Evolutionary conservation across 2,797 vertebrate species (phyloP), one percentile per base, ranked within the genome.

Genomic region (Takifugu rubripes): DNA sequence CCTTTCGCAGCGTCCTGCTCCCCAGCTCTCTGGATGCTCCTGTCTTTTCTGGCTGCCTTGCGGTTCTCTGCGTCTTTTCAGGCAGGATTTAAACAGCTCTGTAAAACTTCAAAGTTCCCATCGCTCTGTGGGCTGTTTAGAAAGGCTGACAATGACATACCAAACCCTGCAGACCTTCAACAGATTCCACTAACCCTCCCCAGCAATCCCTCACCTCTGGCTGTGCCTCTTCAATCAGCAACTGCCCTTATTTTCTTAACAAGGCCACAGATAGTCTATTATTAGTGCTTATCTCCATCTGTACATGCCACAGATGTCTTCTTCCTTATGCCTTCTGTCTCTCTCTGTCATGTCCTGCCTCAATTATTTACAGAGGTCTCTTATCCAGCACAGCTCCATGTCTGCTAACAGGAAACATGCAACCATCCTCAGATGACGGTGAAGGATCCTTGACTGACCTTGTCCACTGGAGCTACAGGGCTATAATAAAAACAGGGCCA

Each of bases 71-170:
- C 80, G 59, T 83, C 85, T 84, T 89, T 88, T 85, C 89, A 88
- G 82, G 79, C 66, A 54, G 87, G 85, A 85, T 88, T 90, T 88
- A 89, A 84, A 77, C 63, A 78, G 87, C 87, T 89, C 87, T 80
- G 68, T 64, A 71, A 72, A 82, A 88, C 87, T 90, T 91, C 85
- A 89, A 88, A 89, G 87, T 83, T 68, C 68, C 76, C 80, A 80
- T 88, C 76, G 65, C 77, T 84, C 83, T 74, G 79, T 72, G 12
- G 81, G 83, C 84, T 81, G 79, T 88, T 89, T 87, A 74, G 68
- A 84, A 79, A 82, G 73, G 74, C 78, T 84, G 82, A 89, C 84
- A 91, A 87, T 84, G 82, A 89, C 85, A 84, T 63, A 68, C 74
- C 83, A 81, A 90, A 87, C 81, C 87, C 86, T 61, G 72, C 81